Evolutionary conservation across 2,113 vertebrate genomes (phyloP).

Genomic region (Myotis davidii): DNA sequence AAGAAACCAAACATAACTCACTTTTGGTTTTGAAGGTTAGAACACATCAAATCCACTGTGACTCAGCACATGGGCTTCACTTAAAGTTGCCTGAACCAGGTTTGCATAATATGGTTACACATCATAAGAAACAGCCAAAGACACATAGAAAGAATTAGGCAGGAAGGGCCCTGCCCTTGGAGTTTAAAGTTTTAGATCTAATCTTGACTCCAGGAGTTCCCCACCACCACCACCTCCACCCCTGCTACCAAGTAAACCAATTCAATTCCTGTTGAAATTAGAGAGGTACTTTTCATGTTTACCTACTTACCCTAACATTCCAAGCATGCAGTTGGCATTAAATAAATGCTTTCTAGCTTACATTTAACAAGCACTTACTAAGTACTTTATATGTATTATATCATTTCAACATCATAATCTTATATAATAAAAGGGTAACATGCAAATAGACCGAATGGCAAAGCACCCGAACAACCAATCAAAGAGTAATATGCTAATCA

Average conservation of each 20-base stretch:
- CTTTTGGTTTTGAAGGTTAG: not conserved
- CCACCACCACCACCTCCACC: no score
- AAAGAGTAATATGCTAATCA: no score
- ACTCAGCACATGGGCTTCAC: not conserved
- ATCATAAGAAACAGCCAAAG: not conserved
- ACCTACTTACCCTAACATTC: not conserved
- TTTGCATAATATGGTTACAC: not conserved
- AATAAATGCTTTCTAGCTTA: not conserved
- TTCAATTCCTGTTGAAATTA: not conserved
- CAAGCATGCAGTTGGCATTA: not conserved
- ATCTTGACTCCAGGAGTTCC: not conserved
- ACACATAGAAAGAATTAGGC: not conserved
- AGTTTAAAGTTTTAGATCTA: not conserved
- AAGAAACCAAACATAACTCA: not conserved
- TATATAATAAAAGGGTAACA: no score
- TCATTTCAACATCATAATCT: not conserved
- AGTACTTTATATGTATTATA: not conserved
- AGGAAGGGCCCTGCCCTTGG: not conserved
- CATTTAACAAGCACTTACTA: conserved; percentile 7
- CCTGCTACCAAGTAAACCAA: not conserved
- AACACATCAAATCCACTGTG: not conserved
- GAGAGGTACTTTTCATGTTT: not conserved
- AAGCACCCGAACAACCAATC: no score
- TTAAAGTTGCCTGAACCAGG: not conserved
- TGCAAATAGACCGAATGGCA: no score